Percentiles rank a stretch among this genome's conserved stretches.
phyloP scores from a whole-genome alignment of 2,113 vertebrate species.

The Stercorarius parasiticus region DNA sequence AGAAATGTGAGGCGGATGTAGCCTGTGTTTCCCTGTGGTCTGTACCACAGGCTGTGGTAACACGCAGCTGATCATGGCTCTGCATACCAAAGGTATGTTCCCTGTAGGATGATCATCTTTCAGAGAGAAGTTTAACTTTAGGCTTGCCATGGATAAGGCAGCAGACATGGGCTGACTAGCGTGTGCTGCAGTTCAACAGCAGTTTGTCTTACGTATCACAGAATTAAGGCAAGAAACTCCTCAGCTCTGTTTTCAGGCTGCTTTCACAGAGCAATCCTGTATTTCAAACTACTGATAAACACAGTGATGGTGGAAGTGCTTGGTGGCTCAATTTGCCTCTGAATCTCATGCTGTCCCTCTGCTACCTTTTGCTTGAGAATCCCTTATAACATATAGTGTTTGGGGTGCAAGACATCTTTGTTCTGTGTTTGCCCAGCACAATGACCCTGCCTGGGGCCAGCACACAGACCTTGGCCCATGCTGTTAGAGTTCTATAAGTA shows the following conservation, averaged over 20 bases:
- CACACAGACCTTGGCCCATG: background rate
- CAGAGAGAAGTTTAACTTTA: background rate
- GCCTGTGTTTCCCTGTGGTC: background rate
- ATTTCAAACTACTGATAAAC: background rate
- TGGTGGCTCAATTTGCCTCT: background rate
- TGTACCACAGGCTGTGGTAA: background rate
- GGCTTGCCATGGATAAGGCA: background rate
- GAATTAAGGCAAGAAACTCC: background rate
- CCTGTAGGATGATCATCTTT: background rate
- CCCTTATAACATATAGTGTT: background rate
- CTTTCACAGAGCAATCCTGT: background rate
- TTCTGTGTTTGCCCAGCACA: background rate
- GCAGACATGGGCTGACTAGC: background rate
- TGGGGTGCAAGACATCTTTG: background rate
- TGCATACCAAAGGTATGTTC: background rate
- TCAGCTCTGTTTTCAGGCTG: background rate
- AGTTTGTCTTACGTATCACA: background rate
- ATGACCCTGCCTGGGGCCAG: background rate
- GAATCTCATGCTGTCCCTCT: background rate
- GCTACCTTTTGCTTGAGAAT: background rate
- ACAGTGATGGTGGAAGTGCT: background rate
- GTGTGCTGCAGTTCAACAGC: background rate
- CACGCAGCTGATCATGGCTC: background rate
- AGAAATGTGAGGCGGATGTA: background rate
- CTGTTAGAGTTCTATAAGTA: background rate